Base-by-base conservation (phyloP, 2,888 invertebrate genomes). In the Lepidonotus clava region DNA sequence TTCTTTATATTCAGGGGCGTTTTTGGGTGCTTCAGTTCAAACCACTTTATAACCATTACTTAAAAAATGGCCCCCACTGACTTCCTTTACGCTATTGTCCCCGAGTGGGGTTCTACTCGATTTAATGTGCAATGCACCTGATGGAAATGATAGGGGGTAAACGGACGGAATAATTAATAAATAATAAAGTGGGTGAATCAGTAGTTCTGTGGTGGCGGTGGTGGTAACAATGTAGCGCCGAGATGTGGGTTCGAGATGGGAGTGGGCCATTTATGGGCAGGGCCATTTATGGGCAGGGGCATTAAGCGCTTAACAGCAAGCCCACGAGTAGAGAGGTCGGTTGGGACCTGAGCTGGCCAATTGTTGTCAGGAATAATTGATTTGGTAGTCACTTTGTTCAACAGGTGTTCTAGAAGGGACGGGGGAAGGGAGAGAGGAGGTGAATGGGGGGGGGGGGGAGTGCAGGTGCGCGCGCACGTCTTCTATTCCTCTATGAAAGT, bases 331-430 rank as follows among this genome's bases (percentile, higher is more conserved):
- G 18, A 18, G 46, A 46, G 46, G 18, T 11, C 8, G 46, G 18
- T 8, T 46, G 24, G 24, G 66, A n/a, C 11, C 11, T 66, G 66
- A 66, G 51, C 11, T 51, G 51, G 51, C 21, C 21, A 21, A 51
- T 51, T 11, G 51, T 51, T 51, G 51, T 51, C 51, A 51, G 14
- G 21, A 51, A 18, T 80, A 80, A 80, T 80, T 80, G 80, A 80
- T 80, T 80, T 32, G 14, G 28, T 41, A 80, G 80, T 80, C 80
- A 80, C 80, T 80, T 80, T 80, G 80, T 80, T 32, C 71, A 46
- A 80, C 80, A 80, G 80, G 80, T 80, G 80, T 80, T 51, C 80
- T 46, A n/a, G 14, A 66, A 66, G 66, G 6, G 6, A 24, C 14
- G 46, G 46, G 46, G 8, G 66, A 8, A 66, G n/a, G 32, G 6